These are phyloP conservation scores for Stomatorhinus ivindoensis DNA, from an alignment of 2,113 vertebrate genomes.

Conservation along the genomic window DNA sequence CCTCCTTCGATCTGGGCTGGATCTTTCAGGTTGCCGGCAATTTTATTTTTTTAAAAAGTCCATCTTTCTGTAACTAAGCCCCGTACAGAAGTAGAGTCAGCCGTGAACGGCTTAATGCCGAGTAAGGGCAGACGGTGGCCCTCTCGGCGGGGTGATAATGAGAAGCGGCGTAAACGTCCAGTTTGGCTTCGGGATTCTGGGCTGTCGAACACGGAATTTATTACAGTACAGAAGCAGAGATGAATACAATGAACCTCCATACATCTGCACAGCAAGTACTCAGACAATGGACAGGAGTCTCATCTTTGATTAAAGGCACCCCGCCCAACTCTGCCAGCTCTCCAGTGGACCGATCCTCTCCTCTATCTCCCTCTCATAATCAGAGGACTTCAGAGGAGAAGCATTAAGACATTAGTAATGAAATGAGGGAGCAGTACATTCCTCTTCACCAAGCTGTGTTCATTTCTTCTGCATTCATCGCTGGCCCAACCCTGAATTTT, in stretches of 20 bases:
- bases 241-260: not conserved
- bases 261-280: not conserved
- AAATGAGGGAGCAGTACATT: not conserved
- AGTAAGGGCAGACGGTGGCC: not conserved
- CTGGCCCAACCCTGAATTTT: not conserved
- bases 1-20: not conserved
- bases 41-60: not conserved
- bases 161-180: not conserved
- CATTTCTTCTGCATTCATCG: not conserved
- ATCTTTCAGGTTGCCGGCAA: not conserved
- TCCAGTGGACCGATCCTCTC: not conserved
- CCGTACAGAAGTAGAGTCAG: not conserved
- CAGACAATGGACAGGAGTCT: not conserved
- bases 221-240: not conserved
- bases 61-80: not conserved
- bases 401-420: constrained; percentile 5
- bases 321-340: not conserved
- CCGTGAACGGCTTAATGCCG: not conserved
- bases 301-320: constrained; percentile 7
- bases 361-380: not conserved
- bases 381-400: not conserved
- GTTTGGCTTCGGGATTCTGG: not conserved
- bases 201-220: not conserved
- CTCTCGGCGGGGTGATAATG: not conserved
- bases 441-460: not conserved